Percentiles rank a stretch among this genome's conserved stretches.
Evolutionary conservation across 1,140 invertebrate species (phyloP).

Genomic region (Apis cerana): DNA sequence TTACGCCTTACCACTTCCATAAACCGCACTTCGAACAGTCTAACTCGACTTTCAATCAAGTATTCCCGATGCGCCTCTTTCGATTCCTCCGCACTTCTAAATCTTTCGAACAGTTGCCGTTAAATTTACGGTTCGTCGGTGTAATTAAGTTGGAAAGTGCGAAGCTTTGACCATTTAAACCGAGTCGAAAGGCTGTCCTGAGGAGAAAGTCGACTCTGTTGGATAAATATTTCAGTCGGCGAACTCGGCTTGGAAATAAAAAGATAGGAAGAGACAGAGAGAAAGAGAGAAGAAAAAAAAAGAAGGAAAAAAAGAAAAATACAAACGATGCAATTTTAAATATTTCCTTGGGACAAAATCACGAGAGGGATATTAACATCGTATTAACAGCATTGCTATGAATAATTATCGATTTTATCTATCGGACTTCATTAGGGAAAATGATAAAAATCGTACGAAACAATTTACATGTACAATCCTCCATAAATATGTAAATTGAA

Average conservation of each 20-base stretch:
- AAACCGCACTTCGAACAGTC: not conserved
- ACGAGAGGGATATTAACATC: too few species aligned
- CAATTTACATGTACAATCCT: too few species aligned
- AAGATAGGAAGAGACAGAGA: too few species aligned
- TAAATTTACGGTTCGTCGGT: slow-evolving; percentile 1
- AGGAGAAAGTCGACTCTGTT: slow-evolving; percentile 17
- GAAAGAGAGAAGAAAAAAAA: too few species aligned
- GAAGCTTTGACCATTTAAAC: slow-evolving; percentile 16
- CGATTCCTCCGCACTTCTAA: not conserved
- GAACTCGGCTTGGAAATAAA: not conserved
- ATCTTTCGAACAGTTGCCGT: not conserved
- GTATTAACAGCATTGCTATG: too few species aligned
- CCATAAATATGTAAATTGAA: too few species aligned
- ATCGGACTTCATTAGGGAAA: too few species aligned
- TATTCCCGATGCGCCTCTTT: not conserved
- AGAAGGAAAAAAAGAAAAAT: too few species aligned
- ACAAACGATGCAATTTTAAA: too few species aligned
- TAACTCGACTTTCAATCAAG: not conserved
- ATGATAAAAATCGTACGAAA: too few species aligned
- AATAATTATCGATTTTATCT: too few species aligned
- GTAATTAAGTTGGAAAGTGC: slow-evolving; percentile 14
- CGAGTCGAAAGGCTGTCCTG: slow-evolving; percentile 4
- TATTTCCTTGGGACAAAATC: too few species aligned
- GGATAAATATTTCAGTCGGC: slow-evolving; percentile 13
- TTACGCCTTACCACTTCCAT: not conserved